Percentiles rank a stretch among this genome's conserved stretches.
These are phyloP conservation scores for Dioctria rufipes DNA, from an alignment of 2,888 invertebrate species.

Conservation along the genomic window DNA sequence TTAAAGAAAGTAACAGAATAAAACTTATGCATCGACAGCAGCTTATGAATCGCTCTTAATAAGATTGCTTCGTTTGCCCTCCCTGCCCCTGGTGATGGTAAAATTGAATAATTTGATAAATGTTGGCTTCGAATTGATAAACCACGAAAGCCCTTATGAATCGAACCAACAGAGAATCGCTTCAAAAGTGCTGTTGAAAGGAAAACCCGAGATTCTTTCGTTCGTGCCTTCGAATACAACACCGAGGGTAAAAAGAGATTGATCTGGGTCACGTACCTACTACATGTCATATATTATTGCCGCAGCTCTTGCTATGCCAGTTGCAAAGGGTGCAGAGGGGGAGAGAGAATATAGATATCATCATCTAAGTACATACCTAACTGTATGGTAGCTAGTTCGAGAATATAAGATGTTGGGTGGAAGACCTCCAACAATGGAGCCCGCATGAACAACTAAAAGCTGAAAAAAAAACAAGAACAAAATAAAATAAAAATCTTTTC, in stretches of 20 bases:
- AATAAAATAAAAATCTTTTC: constrained; percentile 16
- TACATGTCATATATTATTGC: constrained; percentile 41
- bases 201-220: constrained; percentile 38
- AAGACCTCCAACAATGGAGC: constrained; percentile 29
- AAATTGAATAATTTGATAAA: constrained; percentile 48
- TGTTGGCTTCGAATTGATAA: constrained; percentile 54
- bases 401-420: neutral
- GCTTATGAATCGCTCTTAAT: neutral
- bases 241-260: constrained; percentile 48
- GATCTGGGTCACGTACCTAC: constrained; percentile 59
- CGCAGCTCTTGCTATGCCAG: neutral
- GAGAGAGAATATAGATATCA: no score
- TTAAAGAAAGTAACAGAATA: neutral
- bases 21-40: neutral
- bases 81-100: neutral
- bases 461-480: neutral
- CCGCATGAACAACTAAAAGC: constrained; percentile 21
- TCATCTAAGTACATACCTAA: neutral
- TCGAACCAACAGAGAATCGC: constrained; percentile 44
- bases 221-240: constrained; percentile 56
- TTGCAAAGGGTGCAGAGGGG: neutral
- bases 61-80: constrained; percentile 4
- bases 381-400: neutral
- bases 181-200: constrained; percentile 55
- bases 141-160: constrained; percentile 39